Percentiles rank a stretch among this genome's conserved stretches.
phyloP scores from a whole-genome alignment of 2,113 vertebrate genomes.

The Suncus etruscus region DNA sequence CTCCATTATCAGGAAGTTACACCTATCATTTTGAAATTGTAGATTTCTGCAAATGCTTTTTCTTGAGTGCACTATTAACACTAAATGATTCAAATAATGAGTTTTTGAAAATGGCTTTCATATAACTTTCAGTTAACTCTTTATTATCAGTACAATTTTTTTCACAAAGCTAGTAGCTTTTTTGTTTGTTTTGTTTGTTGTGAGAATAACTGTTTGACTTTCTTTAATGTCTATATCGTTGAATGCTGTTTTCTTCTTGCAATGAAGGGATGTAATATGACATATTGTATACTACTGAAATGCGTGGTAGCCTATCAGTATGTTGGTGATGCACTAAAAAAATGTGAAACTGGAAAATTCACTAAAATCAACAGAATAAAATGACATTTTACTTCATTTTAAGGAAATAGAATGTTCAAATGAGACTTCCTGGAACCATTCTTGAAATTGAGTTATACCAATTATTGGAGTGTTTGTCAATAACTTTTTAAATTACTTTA shows the following conservation, averaged over 20 bases:
- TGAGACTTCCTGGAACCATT: neutral
- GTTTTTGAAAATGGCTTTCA: neutral
- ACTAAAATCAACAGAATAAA: conserved; percentile 54
- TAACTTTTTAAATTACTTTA: conserved; percentile 51
- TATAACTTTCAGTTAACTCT: conserved; percentile 48
- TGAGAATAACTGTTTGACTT: neutral
- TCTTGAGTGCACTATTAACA: neutral
- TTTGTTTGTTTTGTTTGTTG: neutral
- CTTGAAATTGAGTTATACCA: neutral
- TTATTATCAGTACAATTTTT: conserved; percentile 21
- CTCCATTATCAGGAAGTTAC: neutral
- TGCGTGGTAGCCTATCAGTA: neutral
- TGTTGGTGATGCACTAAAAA: conserved; percentile 36
- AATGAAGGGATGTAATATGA: neutral
- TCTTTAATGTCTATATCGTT: conserved; percentile 13
- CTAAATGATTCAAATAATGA: conserved; percentile 8
- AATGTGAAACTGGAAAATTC: conserved; percentile 50
- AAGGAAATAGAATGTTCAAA: conserved; percentile 2
- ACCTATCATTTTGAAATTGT: conserved; percentile 6
- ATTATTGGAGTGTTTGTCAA: conserved; percentile 57
- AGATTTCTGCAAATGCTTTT: conserved; percentile 41
- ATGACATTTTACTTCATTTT: conserved; percentile 35
- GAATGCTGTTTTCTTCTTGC: conserved; percentile 27
- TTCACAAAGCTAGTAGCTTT: neutral
- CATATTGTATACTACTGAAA: neutral